These are phyloP conservation scores for Emesis russula DNA, from an alignment of 2,888 invertebrate genomes.

Conservation along the genomic window DNA sequence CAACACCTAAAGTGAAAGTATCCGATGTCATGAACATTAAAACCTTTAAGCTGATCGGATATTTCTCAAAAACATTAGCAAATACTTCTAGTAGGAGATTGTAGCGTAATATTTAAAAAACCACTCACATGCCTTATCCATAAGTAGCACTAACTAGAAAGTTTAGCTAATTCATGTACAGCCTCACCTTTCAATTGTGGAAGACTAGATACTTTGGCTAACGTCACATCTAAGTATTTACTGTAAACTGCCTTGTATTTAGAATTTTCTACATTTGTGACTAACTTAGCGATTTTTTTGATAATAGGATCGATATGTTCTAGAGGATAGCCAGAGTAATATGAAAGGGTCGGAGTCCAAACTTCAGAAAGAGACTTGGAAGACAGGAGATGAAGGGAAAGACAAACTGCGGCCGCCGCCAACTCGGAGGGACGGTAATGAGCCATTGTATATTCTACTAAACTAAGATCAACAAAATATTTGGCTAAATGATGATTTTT, in stretches of 20 bases:
- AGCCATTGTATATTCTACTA: constrained; percentile 98
- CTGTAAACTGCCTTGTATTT: constrained; percentile 97
- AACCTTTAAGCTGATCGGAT: not conserved
- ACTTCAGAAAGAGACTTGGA: constrained; percentile 93
- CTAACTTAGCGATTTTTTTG: constrained; percentile 97
- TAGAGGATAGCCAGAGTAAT: constrained; percentile 98
- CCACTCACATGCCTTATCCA: not conserved
- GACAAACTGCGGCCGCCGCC: constrained; percentile 98
- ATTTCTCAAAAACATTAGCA: not conserved
- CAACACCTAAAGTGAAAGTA: too few species aligned
- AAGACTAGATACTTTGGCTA: constrained; percentile 97
- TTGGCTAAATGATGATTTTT: constrained; percentile 98
- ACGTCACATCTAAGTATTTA: constrained; percentile 96
- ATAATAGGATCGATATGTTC: constrained; percentile 97
- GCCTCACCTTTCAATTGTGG: constrained; percentile 96
- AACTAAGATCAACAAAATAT: constrained; percentile 98
- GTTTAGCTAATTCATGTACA: constrained; percentile 90
- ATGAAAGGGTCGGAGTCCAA: constrained; percentile 98
- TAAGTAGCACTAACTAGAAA: constrained; percentile 18
- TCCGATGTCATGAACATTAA: not conserved
- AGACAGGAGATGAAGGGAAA: constrained; percentile 96
- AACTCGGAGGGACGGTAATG: constrained; percentile 98
- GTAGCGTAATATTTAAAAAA: not conserved
- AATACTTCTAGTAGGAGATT: not conserved
- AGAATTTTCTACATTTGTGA: constrained; percentile 97